Evolutionary conservation across 1,140 invertebrate genomes (phyloP), one percentile per base, ranked within the genome.

Genomic region (Achroia grisella): DNA sequence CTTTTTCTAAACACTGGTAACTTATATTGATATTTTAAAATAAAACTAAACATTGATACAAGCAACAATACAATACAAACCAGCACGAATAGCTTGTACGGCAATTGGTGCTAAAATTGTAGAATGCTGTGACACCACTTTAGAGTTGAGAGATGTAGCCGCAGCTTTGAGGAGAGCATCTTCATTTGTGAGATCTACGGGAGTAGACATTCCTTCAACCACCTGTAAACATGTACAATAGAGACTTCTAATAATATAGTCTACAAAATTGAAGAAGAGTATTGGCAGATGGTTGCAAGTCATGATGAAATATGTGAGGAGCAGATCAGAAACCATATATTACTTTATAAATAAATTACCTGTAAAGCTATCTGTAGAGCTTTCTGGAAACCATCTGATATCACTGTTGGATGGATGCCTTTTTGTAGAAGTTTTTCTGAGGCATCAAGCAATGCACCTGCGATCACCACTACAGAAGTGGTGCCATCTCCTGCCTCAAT

Each of bases 401-500:
- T 99, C 4, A 92, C 92, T 10, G 98, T 98, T 9, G 98, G 98
- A 85, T 99, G 98, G 72, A 99, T 96, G 48, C 98, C 98, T 87
- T 96, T 97, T 39, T 91, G 89, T 14, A 99, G 85, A 0, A 99
- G 87, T 73, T 97, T 97, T 73, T 97, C 92, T 50, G 97, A 95
- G 46, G 97, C 96, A 87, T 99, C 97, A 11, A 99, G 84, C 10
- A 99, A 77, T 56, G 97, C 95, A 31, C 98, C 98, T 61, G 97
- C 97, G 68, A 99, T 91, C 12, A 99, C 94, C 28, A 98, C 97
- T 42, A 99, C 98, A 34, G 96, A 96, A 2, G 98, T 99, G 12
- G 98, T 99, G 36, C 98, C 98, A 89, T 99, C 98, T 42, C 98
- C 98, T 66, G 98, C 98, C 87, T 99, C 98, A 62, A 98, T 92